Evolutionary conservation across 2,113 vertebrate genomes (phyloP), one percentile per base, ranked within the genome.

Genomic region (Corythaeola cristata): DNA sequence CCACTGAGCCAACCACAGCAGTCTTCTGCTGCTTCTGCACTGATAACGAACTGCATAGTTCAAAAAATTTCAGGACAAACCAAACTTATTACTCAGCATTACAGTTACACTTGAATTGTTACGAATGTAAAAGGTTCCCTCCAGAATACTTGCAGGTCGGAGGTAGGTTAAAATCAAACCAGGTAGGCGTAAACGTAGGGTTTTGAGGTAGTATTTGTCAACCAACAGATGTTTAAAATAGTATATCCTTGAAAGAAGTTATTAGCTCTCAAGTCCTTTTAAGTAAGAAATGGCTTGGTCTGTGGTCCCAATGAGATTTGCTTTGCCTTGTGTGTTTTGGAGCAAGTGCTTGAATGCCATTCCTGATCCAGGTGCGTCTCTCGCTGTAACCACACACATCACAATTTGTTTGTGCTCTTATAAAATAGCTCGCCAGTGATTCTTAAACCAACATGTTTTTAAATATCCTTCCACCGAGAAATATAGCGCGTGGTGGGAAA

Each of bases 41-140:
- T 98, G 98, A 98, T 96, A 91, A 93, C 32, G 97, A 97, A 87
- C 96, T 97, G 96, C 96, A 92, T 91, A 96, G 94, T 91, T 89
- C 96, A 88, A 76, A 87, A 91, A 73, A 94, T 67, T 94, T 96
- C 97, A 89, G 97, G 97, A 98, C 84, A 96, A 96, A 96, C 97
- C 92, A 96, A 97, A 98, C 97, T 96, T 93, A 92, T 94, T 97
- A 93, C 94, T 94, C 98, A 97, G 98, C 98, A 95, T 98, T 97
- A 98, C 98, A 69, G 97, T 97, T 94, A 97, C 97, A 98, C 98
- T 98, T 98, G 98, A 98, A 98, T 97, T 94, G 96, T 97, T 96
- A 74, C 85, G 88, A 91, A 91, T 80, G 95, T 93, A 97, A 86
- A 92, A 87, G 91, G 86, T 90, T 88, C 91, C 97, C 96, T 89